These are phyloP conservation scores for Whitmania pigra DNA, from an alignment of 1,140 invertebrate genomes.

Conservation along the genomic window DNA sequence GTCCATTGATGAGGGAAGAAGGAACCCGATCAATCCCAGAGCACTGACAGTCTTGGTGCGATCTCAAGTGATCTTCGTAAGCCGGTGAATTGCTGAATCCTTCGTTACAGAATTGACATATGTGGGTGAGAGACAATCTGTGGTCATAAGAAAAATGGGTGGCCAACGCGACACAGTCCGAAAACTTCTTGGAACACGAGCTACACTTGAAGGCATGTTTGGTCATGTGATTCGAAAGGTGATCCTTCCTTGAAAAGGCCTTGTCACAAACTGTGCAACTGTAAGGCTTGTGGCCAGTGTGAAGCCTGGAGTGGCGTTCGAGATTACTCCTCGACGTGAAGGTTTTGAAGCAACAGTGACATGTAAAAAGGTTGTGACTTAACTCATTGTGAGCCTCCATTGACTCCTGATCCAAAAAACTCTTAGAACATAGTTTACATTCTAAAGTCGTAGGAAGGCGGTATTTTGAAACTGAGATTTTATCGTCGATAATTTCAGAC, in stretches of 20 bases:
- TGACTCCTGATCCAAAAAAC: no score
- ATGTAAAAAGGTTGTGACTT: conserved; percentile 23
- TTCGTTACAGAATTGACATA: conserved; percentile 24
- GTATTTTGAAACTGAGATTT: no score
- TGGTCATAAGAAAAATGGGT: conserved; percentile 23
- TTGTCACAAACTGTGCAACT: conserved; percentile 22
- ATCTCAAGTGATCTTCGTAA: conserved; percentile 23
- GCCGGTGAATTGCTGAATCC: conserved; percentile 24
- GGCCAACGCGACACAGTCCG: conserved; percentile 15
- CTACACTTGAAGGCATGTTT: conserved; percentile 24
- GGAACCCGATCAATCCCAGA: background rate
- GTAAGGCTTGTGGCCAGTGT: conserved; percentile 80
- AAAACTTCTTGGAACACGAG: conserved; percentile 21
- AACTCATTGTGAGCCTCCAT: conserved; percentile 20
- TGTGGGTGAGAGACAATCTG: conserved; percentile 11
- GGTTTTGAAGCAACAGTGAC: conserved; percentile 63
- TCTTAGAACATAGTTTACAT: no score
- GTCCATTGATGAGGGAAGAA: no score
- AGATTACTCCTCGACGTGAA: conserved; percentile 97
- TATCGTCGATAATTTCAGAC: no score
- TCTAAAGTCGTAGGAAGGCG: no score
- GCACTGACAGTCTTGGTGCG: background rate
- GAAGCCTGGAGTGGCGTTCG: conserved; percentile 90
- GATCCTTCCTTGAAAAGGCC: conserved; percentile 25
- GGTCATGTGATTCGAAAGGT: conserved; percentile 23